Percentiles rank a stretch among this genome's conserved stretches.
Conservation (phyloP, 2,888 invertebrate genomes). For the Coelogynopora nodosa region DNA sequence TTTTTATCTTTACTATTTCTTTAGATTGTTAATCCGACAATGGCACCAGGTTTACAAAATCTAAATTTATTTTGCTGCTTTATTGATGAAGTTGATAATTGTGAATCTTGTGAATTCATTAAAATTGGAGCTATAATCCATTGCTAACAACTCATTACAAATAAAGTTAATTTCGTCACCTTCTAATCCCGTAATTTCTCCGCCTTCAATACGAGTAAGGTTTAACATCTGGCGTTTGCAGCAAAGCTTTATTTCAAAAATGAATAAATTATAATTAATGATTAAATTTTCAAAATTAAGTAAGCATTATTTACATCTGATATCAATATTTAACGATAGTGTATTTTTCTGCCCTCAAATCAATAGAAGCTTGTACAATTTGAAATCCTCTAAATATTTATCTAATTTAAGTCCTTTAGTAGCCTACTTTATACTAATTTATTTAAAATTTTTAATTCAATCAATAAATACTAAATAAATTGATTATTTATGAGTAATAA, state of each 20-base stretch:
- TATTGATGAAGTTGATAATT: not conserved
- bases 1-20: not conserved
- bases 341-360: too few species aligned
- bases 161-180: conserved; percentile 5
- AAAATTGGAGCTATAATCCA: conserved; percentile 9
- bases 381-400: too few species aligned
- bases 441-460: too few species aligned
- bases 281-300: conserved; percentile 2
- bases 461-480: too few species aligned
- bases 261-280: conserved; percentile 17
- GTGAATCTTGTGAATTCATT: conserved; percentile 23
- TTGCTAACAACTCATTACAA: conserved; percentile 23
- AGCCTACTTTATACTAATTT: too few species aligned
- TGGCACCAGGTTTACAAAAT: conserved; percentile 1
- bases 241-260: conserved; percentile 9
- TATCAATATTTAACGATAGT: too few species aligned
- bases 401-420: too few species aligned
- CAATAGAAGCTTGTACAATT: too few species aligned
- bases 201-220: not conserved
- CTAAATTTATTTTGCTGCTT: conserved; percentile 16
- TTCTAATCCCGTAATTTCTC: not conserved
- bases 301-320: too few species aligned
- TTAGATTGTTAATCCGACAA: conserved; percentile 4
- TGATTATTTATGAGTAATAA: too few species aligned
- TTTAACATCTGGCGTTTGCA: not conserved